Conservation (phyloP, 2,797 vertebrate species). For the Eospalax fontanierii region DNA sequence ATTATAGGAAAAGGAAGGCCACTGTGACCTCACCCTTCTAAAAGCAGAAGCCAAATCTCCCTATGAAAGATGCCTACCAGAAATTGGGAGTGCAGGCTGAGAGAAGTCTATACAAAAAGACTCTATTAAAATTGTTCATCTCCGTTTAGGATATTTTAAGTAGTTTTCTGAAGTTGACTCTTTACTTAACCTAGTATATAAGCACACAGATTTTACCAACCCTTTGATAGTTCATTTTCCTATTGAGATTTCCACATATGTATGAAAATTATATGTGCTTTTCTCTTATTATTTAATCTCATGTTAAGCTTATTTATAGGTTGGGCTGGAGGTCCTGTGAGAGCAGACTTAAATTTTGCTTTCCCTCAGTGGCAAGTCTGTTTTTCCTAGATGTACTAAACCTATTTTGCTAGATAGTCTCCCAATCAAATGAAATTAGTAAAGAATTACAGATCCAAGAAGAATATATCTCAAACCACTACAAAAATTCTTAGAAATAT, state of each 20-base stretch:
- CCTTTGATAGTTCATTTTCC: not conserved
- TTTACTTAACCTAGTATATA: not conserved
- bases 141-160: not conserved
- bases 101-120: not conserved
- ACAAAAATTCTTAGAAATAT: not conserved
- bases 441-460: not conserved
- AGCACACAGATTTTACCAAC: not conserved
- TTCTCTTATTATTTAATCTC: not conserved
- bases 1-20: not conserved
- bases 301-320: not conserved
- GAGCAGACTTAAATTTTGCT: not conserved
- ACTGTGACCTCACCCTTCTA: not conserved
- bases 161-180: not conserved
- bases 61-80: not conserved
- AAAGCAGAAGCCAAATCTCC: not conserved
- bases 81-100: not conserved
- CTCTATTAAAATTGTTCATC: not conserved
- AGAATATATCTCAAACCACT: not conserved
- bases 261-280: not conserved
- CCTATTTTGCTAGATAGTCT: constrained; percentile 20
- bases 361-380: not conserved
- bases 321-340: not conserved
- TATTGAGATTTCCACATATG: not conserved
- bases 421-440: not conserved
- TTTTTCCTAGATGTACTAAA: not conserved